Base-by-base conservation (phyloP, 2,797 vertebrate species). In the Poecilia velifera region DNA sequence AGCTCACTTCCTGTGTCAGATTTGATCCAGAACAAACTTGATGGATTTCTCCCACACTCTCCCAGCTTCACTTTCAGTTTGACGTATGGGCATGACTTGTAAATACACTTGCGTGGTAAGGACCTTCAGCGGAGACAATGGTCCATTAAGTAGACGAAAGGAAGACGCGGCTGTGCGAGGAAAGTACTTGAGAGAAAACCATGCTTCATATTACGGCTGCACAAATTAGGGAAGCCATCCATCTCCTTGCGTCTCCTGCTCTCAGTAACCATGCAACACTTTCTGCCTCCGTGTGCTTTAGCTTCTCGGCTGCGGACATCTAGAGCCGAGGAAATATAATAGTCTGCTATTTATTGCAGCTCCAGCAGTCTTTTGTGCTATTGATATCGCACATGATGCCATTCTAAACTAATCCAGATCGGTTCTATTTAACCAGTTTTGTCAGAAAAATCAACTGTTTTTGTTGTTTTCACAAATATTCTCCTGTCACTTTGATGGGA, bases 1-100 rank as follows among this genome's bases (percentile, higher is more conserved):
- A 83, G 73, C 84, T 80, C 75, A 4, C 75, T 72, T 41, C 82
- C 53, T 85, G 55, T 83, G 86, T 79, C 86, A 87, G 73, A 84
- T 82, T 80, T 80, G 80, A 90, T 92, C 85, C 84, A 64, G 53
- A 81, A 41, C 72, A 71, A 53, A 55, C 77, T 64, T 41, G 1
- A 25, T 57, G 66, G 57, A 81, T 51, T 75, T 10, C 57, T 45
- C 22, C 3, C 8, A 18, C 7, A 13, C 43, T 20, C 20, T 43
- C 66, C 12, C 41, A 6, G 1, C 39, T 85, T 79, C 78, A 36
- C 53, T 82, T 49, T 36, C 28, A 46, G 1, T 57, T 41, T 47
- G 34, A 55, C 59, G 1, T 25, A 41, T 20, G n/a, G 22, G 8
- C 6, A 0, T 73, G 73, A 31, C 51, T 18, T 28, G 2, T 34